Evolutionary conservation across 2,888 invertebrate species (phyloP).

Genomic region (Xestia c-nigrum): DNA sequence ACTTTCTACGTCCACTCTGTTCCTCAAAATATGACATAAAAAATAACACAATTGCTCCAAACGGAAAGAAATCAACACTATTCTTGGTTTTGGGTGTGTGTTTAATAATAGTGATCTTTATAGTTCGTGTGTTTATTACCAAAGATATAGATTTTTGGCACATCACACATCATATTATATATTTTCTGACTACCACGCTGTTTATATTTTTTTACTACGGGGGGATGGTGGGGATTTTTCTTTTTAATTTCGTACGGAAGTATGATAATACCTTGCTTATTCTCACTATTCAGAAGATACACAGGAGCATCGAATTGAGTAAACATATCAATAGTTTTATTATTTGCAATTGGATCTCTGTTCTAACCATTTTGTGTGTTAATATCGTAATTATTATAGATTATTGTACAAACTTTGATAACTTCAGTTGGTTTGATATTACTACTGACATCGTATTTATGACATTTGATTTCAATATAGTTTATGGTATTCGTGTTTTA

Average conservation of each 20-base stretch:
- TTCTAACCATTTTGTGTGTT: neutral
- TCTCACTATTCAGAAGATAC: neutral
- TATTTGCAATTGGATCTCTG: slow-evolving; percentile 4
- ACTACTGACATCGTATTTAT: neutral
- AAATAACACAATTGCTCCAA: neutral
- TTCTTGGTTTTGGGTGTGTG: neutral
- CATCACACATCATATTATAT: neutral
- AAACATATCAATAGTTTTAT: neutral
- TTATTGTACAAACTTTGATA: no score
- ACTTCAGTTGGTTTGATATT: neutral
- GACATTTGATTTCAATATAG: slow-evolving; percentile 2
- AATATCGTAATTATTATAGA: neutral
- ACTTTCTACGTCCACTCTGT: neutral
- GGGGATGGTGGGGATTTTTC: neutral
- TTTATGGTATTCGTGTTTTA: slow-evolving; percentile 1
- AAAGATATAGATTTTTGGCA: no score
- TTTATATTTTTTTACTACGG: neutral
- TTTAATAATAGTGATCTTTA: neutral
- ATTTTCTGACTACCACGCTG: neutral
- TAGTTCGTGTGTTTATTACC: neutral
- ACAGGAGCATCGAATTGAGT: neutral
- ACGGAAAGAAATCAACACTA: neutral
- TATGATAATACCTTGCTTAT: neutral
- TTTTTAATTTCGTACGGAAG: neutral
- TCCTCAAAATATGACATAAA: neutral